Conservation (phyloP, 2,797 vertebrate species). For the Danio jaintianensis region DNA sequence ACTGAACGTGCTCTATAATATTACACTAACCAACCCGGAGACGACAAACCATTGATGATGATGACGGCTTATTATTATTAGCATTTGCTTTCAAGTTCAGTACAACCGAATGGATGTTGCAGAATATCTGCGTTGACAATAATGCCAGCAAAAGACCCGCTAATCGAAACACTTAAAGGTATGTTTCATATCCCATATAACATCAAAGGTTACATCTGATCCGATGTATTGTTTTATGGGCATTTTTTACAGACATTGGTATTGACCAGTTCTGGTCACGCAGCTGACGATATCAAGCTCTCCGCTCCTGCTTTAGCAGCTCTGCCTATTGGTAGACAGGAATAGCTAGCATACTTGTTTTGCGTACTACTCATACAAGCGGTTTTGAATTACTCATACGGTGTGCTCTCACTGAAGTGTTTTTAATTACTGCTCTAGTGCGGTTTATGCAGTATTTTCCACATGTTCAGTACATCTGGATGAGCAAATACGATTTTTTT, state of each 20-base stretch:
- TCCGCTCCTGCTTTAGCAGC: slow-evolving; percentile 3
- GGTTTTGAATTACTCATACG: not conserved
- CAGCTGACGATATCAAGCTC: not conserved
- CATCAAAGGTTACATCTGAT: not conserved
- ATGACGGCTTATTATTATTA: slow-evolving; percentile 1
- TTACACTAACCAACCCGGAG: not conserved
- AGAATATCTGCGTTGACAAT: slow-evolving; percentile 18
- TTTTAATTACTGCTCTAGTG: no score
- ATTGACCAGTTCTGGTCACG: not conserved
- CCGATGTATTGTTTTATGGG: not conserved
- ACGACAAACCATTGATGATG: slow-evolving; percentile 10
- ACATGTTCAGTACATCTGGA: not conserved
- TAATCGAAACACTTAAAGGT: slow-evolving; percentile 60
- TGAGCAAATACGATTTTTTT: no score
- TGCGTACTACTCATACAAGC: not conserved
- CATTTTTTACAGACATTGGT: no score
- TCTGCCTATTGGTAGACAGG: not conserved
- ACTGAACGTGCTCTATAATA: not conserved
- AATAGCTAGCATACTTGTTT: not conserved
- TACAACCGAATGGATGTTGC: not conserved
- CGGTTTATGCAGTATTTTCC: not conserved
- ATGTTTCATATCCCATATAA: not conserved
- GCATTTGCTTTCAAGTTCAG: not conserved
- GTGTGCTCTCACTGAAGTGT: no score
- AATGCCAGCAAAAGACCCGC: slow-evolving; percentile 60